Base-by-base conservation (phyloP, 1,140 invertebrate genomes). In the Caenorhabditis inopinata region DNA sequence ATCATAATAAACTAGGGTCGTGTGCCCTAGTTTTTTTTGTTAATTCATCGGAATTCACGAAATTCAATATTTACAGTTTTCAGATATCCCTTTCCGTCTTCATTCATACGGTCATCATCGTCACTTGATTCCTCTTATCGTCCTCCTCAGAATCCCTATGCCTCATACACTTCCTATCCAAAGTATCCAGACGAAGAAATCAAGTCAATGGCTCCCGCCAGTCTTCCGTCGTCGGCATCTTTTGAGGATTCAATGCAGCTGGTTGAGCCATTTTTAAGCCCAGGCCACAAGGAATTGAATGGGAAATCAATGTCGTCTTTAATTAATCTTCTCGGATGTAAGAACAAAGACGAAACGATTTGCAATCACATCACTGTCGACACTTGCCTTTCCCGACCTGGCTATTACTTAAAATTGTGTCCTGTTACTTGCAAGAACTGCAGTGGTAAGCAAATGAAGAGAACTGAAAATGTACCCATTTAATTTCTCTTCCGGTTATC, bases 381-480 rank as follows among this genome's bases (percentile, higher is more conserved):
- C 35, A 51, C 80, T 0, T 82, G 80, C 53, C 75, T 73, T 29
- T 58, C 76, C 7, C 75, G 80, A 32, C 81, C 81, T 38, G 81
- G 81, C 16, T 82, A 76, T 42, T 82, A 82, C 45, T 68, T 82
- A 4, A 82, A 82, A 76, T 48, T 82, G 25, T 82, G 81, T 58
- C 81, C 81, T 11, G 81, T 82, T 16, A 77, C 68, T 16, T 82
- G 81, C 48, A 48, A 62, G 25, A 82, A 82, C 32, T 82, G 81
- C 35, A 78, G 75, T 21, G 81, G 78, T 79, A 49, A 29, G 32
- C 16, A n/a, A 9, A 16, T 21, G 14, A n/a, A n/a, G n/a, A n/a
- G n/a, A n/a, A n/a, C n/a, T n/a, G n/a, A n/a, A n/a, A n/a, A n/a
- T n/a, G n/a, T n/a, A n/a, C n/a, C n/a, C n/a, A n/a, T n/a, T 47